Base-by-base conservation (phyloP, 2,797 vertebrate species). In the Podarcis lilfordi region DNA sequence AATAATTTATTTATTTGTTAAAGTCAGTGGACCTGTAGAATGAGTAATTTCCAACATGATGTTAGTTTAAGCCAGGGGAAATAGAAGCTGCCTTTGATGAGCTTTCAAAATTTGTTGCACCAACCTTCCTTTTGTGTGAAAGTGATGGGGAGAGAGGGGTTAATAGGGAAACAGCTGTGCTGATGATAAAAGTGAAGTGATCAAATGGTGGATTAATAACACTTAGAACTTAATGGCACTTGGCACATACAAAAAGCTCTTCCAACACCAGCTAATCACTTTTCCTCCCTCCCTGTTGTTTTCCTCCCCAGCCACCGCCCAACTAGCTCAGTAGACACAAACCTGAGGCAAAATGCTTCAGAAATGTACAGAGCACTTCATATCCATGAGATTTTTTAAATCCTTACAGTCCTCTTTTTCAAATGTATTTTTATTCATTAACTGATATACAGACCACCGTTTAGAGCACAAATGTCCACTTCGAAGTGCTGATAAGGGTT, bases 191-290 rank as follows among this genome's bases (percentile, higher is more conserved):
- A 87, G 50, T 8, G 35, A 74, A 43, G 69, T 35, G 13, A 74
- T 69, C 35, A 10, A 61, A 74, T 40, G 10, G 27, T 21, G 37
- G 78, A 80, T 87, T 61, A 87, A 81, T 80, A 64, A 37, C 69
- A 81, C 35, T 81, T 81, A 55, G 86, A 59, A 59, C 35, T 87
- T 81, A 87, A 81, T 81, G 78, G 69, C 27, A 74, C 59, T 87
- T 87, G 66, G 45, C 72, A 74, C 11, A 35, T 59, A 13, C 78
- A 64, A 43, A 61, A 72, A 23, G 29, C 50, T 40, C 71, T 43
- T 29, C 35, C 78, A 81, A 64, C 32, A 32, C 15, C 80, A 74
- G 55, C 68, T 74, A 75, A 87, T 81, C 81, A 64, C 37, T 81
- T 87, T 45, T 7, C 68, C n/a, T n/a, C 68, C 82, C n/a, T 32